A percentile compares a stretch with the other conserved stretches of the same genome.
Conservation (phyloP, 2,888 invertebrate species). For the Deilephila porcellus region DNA sequence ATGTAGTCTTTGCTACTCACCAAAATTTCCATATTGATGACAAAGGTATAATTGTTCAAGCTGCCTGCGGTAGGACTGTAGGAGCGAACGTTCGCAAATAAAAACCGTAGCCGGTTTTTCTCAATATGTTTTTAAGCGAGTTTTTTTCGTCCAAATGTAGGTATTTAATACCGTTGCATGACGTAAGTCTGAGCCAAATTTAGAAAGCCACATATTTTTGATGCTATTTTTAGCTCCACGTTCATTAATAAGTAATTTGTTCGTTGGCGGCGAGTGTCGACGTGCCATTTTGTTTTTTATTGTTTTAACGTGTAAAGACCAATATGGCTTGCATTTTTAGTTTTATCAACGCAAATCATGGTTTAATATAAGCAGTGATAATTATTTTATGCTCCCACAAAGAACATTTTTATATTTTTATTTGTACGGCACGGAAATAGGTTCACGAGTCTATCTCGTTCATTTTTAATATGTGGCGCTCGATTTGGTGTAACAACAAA, state of each 20-base stretch:
- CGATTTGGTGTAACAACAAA: neutral
- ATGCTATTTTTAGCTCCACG: constrained; percentile 43
- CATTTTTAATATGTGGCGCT: neutral
- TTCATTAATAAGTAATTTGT: constrained; percentile 39
- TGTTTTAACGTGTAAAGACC: constrained; percentile 9
- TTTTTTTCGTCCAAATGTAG: constrained; percentile 25
- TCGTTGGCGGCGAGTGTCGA: constrained; percentile 9
- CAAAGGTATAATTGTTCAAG: neutral
- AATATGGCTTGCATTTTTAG: constrained; percentile 12
- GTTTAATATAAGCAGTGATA: constrained; percentile 22
- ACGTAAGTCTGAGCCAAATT: constrained; percentile 45
- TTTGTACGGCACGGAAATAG: constrained; percentile 1
- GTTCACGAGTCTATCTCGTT: neutral
- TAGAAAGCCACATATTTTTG: constrained; percentile 43
- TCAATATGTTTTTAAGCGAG: constrained; percentile 19
- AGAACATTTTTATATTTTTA: constrained; percentile 6
- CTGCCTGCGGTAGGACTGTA: neutral
- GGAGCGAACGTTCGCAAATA: constrained; percentile 19
- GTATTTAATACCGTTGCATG: constrained; percentile 42
- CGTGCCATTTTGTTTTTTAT: constrained; percentile 17
- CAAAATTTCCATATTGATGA: neutral
- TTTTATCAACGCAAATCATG: constrained; percentile 2
- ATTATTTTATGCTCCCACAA: constrained; percentile 18
- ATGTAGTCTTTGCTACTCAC: neutral
- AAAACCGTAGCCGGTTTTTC: constrained; percentile 25